A percentile compares a stretch with the other conserved stretches of the same genome.
These are phyloP conservation scores for Planococcus citri DNA, from an alignment of 1,140 invertebrate genomes.

Conservation along the genomic window DNA sequence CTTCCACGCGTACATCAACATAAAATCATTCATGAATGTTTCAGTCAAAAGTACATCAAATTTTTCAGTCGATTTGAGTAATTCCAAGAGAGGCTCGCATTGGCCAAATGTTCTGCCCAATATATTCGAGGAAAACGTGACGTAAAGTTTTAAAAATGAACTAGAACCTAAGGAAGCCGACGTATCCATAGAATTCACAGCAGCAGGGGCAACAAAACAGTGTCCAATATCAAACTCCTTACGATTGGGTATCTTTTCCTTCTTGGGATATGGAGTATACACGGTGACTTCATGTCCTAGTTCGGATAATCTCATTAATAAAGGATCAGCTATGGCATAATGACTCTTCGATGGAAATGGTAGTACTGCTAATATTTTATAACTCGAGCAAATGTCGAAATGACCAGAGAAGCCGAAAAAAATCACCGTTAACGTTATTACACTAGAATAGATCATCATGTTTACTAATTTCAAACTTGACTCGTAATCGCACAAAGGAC, in stretches of 20 bases:
- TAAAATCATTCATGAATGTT: constrained; percentile 28
- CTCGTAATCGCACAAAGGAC: no score
- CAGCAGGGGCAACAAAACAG: background rate
- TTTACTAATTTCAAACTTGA: no score
- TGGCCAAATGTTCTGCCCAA: constrained; percentile 18
- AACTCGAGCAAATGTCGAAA: background rate
- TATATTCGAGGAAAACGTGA: background rate
- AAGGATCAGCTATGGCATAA: constrained; percentile 31
- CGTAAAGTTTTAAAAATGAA: no score
- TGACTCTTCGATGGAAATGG: constrained; percentile 32
- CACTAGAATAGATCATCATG: no score
- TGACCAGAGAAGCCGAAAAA: background rate
- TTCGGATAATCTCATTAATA: constrained; percentile 30
- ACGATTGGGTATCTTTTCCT: constrained; percentile 38
- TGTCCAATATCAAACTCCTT: constrained; percentile 34
- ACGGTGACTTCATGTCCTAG: constrained; percentile 32
- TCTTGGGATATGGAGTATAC: constrained; percentile 36
- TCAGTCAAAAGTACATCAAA: constrained; percentile 32
- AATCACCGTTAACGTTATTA: background rate
- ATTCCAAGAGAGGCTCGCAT: background rate
- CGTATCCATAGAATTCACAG: background rate
- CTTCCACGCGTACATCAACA: constrained; percentile 30
- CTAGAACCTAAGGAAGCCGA: background rate
- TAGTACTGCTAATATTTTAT: constrained; percentile 31
- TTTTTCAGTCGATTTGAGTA: constrained; percentile 24